Conservation (phyloP, 2,797 vertebrate genomes). For the Euphonia xanthogaster region DNA sequence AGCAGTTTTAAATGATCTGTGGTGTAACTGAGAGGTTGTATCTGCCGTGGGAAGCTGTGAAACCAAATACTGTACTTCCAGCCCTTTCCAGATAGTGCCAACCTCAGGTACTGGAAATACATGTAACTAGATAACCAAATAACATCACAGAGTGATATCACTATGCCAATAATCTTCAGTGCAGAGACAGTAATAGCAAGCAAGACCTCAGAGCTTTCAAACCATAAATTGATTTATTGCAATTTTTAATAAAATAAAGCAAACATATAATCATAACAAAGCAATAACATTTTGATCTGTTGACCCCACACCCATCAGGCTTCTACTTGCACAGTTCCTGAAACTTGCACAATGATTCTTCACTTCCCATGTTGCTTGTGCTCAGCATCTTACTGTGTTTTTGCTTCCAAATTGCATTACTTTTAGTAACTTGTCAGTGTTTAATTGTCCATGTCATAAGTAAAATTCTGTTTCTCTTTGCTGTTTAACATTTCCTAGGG, state of each 20-base stretch:
- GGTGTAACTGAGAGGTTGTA: not conserved
- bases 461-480: not conserved
- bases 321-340: not conserved
- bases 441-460: not conserved
- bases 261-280: not conserved
- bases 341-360: not conserved
- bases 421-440: not conserved
- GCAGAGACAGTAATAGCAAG: not conserved
- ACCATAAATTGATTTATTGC: not conserved
- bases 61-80: not conserved
- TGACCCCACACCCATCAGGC: not conserved
- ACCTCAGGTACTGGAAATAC: not conserved
- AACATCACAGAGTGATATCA: not conserved
- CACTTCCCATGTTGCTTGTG: not conserved
- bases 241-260: not conserved
- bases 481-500: not conserved
- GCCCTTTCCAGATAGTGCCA: not conserved
- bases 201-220: not conserved
- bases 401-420: not conserved
- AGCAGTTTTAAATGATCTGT: slow-evolving; percentile 23
- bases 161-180: not conserved
- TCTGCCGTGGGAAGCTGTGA: not conserved
- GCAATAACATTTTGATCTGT: not conserved
- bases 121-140: not conserved
- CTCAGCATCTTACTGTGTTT: not conserved